Conservation (phyloP, 2,888 invertebrate species). For the Polyommatus iphigenia region DNA sequence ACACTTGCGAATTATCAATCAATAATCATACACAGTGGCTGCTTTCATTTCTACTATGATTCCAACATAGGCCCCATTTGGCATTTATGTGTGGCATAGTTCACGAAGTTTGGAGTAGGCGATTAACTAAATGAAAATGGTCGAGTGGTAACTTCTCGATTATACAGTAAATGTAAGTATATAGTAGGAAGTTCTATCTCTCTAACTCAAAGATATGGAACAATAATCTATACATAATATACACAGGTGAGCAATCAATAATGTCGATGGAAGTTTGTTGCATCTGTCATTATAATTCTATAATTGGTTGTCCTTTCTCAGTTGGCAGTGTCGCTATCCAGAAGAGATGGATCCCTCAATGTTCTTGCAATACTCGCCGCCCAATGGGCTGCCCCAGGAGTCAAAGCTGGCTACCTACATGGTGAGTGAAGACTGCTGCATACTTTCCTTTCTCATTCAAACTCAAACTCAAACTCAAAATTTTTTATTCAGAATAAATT, state of each 20-base stretch:
- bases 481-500: too few species aligned
- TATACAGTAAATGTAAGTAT: not conserved
- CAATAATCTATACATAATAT: slow-evolving; percentile 45
- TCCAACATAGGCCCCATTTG: slow-evolving; percentile 13
- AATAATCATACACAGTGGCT: not conserved
- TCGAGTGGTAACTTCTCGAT: slow-evolving; percentile 5
- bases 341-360: slow-evolving; percentile 87
- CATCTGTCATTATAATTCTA: slow-evolving; percentile 18
- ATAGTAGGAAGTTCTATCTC: slow-evolving; percentile 15
- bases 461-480: too few species aligned
- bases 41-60: not conserved
- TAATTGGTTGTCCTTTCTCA: slow-evolving; percentile 37
- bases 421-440: slow-evolving; percentile 68
- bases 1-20: not conserved
- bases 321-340: slow-evolving; percentile 53
- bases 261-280: not conserved
- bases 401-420: slow-evolving; percentile 92
- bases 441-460: slow-evolving; percentile 22
- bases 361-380: slow-evolving; percentile 82
- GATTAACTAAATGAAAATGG: slow-evolving; percentile 20
- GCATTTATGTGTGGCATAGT: slow-evolving; percentile 24
- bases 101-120: slow-evolving; percentile 20
- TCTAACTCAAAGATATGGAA: slow-evolving; percentile 47
- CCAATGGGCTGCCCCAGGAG: slow-evolving; percentile 89
- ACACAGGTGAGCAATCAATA: slow-evolving; percentile 41